Evolutionary conservation across 2,797 vertebrate species (phyloP), one percentile per base, ranked within the genome.

Genomic region (Hapalemur alaotrensis): DNA sequence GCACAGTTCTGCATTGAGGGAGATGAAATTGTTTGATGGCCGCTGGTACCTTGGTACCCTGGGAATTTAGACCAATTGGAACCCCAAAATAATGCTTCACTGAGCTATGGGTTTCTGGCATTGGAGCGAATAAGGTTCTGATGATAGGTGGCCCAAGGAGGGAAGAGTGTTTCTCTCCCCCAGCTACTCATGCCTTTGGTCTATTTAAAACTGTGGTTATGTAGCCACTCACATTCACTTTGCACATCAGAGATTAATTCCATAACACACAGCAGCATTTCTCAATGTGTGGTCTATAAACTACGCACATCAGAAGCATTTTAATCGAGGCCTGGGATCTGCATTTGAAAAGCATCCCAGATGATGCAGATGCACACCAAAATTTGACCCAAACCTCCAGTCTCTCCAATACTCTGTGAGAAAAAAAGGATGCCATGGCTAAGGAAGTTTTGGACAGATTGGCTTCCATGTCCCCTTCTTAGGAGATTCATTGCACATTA

Each of bases 301-400:
- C 43, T 80, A 61, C 32, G 14, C 63, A 76, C 43, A 85, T 69
- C n/a, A 72, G 78, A 93, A 93, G 48, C 67, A 93, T 67, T 85
- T 94, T 72, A 80, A 15, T 41, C 22, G 46, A 75, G 54, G 38
- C 50, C 70, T 87, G 14, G 78, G 15, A 50, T 86, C 41, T 92
- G 32, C 70, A 81, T 89, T 95, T 85, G 46, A 82, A 96, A 95
- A 96, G 11, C 12, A 92, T 67, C 43, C 32, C 17, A 63, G 22
- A 23, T 52, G 63, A 84, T 87, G 30, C 5, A 84, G 48, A 82
- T 63, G 35, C 22, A 65, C 41, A 86, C 10, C 41, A 65, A 95
- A 82, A 86, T 89, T 57, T 87, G 38, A 85, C 2, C 10, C 38
- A 73, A n/a, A 70, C 4, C 17, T 85, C 22, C 20, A 87, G 73